These are phyloP conservation scores for Choristoneura rosaceana DNA, from an alignment of 2,888 invertebrate genomes.

Conservation along the genomic window DNA sequence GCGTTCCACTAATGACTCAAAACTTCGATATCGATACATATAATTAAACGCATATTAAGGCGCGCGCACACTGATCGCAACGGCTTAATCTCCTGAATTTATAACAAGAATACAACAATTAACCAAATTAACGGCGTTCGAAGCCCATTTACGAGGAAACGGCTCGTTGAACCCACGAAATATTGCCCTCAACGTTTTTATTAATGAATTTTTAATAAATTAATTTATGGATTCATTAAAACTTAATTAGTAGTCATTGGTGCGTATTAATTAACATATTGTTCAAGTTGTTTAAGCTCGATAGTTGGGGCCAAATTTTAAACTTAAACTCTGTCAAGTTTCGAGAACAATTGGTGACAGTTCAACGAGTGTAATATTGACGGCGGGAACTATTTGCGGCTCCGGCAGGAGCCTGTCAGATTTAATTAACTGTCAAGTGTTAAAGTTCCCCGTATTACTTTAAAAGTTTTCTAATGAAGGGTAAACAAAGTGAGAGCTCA, in stretches of 20 bases:
- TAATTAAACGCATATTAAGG: conserved; percentile 49
- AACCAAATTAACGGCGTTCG: conserved; percentile 68
- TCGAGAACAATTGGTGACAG: conserved; percentile 18
- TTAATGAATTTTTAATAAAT: conserved; percentile 80
- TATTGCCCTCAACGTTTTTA: conserved; percentile 61
- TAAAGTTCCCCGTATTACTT: conserved; percentile 37
- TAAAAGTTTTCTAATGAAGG: conserved; percentile 35
- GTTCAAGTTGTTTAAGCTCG: conserved; percentile 33
- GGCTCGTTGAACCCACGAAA: conserved; percentile 58
- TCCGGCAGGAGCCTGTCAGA: conserved; percentile 36
- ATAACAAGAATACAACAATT: conserved; percentile 75
- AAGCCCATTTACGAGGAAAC: conserved; percentile 61
- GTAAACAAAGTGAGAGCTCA: conserved; percentile 18
- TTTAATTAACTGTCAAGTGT: conserved; percentile 40
- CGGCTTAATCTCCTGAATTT: conserved; percentile 69
- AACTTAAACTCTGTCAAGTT: conserved; percentile 30
- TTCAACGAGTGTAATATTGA: conserved; percentile 27
- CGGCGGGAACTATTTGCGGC: conserved; percentile 38
- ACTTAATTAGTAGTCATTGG: conserved; percentile 72
- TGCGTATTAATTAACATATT: conserved; percentile 56
- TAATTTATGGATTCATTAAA: conserved; percentile 79
- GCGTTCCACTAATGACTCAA: conserved; percentile 21
- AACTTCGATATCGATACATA: conserved; percentile 21
- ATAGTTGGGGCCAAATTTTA: conserved; percentile 34
- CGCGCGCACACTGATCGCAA: conserved; percentile 48